Conservation (phyloP, 2,797 vertebrate genomes). For the Merluccius polli region DNA sequence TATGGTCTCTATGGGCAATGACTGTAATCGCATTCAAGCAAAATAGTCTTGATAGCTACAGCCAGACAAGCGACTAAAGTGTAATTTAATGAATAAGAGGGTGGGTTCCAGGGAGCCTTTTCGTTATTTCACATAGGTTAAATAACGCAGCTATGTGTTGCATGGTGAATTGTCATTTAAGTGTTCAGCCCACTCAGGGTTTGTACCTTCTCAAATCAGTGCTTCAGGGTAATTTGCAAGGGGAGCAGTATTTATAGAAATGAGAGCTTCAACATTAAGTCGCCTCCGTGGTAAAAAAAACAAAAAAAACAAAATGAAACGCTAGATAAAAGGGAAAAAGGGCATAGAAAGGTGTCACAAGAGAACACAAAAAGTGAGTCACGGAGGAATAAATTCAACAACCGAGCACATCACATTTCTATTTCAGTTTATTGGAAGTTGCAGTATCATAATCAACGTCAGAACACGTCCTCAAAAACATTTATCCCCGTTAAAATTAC, state of each 20-base stretch:
- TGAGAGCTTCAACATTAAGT: constrained; percentile 62
- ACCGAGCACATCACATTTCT: constrained; percentile 4
- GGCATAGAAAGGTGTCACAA: too few species aligned
- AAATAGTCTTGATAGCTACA: not conserved
- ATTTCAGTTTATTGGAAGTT: constrained; percentile 58
- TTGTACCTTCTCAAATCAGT: constrained; percentile 70
- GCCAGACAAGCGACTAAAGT: constrained; percentile 6
- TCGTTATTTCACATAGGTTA: not conserved
- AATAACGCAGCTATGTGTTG: constrained; percentile 48
- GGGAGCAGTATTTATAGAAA: constrained; percentile 78
- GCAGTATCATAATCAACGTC: constrained; percentile 48
- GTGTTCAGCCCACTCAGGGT: constrained; percentile 75
- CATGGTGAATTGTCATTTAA: constrained; percentile 69
- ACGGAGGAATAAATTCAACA: not conserved
- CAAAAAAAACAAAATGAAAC: too few species aligned
- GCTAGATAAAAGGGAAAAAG: too few species aligned
- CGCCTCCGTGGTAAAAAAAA: too few species aligned
- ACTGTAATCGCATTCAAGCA: not conserved
- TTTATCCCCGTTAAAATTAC: constrained; percentile 32
- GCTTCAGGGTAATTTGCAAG: constrained; percentile 77
- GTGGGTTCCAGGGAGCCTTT: not conserved
- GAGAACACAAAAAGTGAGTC: too few species aligned
- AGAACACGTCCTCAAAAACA: constrained; percentile 32
- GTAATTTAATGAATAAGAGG: constrained; percentile 69
- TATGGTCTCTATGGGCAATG: too few species aligned